phyloP scores from a whole-genome alignment of 2,888 invertebrate species.

The Diploptera punctata region DNA sequence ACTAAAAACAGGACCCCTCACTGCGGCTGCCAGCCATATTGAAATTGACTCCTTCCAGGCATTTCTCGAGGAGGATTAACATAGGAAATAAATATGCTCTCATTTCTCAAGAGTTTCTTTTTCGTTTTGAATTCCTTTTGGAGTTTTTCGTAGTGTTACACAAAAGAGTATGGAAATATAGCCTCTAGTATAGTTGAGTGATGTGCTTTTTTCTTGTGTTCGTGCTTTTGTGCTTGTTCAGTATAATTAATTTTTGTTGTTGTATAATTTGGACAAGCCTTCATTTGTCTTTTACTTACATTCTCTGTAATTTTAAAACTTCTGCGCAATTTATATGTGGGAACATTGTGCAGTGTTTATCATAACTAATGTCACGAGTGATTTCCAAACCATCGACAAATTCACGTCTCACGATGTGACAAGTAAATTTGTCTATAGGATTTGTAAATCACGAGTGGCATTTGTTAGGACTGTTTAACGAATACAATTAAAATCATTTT shows the following conservation, averaged over 20 bases:
- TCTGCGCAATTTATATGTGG: too few species aligned
- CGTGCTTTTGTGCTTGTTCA: background rate
- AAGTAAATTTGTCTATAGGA: too few species aligned
- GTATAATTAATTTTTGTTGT: background rate
- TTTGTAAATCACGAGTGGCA: too few species aligned
- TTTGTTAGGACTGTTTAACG: too few species aligned
- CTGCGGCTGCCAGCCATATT: constrained; percentile 33
- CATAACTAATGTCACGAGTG: too few species aligned
- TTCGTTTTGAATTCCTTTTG: constrained; percentile 18
- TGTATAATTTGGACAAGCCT: too few species aligned
- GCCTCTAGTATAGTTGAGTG: background rate
- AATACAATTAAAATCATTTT: too few species aligned
- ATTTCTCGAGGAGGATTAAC: constrained; percentile 22
- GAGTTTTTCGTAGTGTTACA: background rate
- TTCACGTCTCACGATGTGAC: too few species aligned
- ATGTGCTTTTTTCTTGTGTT: background rate
- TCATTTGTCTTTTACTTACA: too few species aligned
- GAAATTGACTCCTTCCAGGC: constrained; percentile 38
- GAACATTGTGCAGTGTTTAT: too few species aligned
- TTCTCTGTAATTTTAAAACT: too few species aligned
- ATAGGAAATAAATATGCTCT: constrained; percentile 28
- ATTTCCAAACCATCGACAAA: too few species aligned
- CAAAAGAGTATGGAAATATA: background rate
- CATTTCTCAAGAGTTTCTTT: constrained; percentile 30
- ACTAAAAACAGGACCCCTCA: constrained; percentile 26